Percentiles rank a stretch among this genome's conserved stretches.
Evolutionary conservation across 1,140 invertebrate genomes (phyloP).

Genomic region (Drosophila jambulina): DNA sequence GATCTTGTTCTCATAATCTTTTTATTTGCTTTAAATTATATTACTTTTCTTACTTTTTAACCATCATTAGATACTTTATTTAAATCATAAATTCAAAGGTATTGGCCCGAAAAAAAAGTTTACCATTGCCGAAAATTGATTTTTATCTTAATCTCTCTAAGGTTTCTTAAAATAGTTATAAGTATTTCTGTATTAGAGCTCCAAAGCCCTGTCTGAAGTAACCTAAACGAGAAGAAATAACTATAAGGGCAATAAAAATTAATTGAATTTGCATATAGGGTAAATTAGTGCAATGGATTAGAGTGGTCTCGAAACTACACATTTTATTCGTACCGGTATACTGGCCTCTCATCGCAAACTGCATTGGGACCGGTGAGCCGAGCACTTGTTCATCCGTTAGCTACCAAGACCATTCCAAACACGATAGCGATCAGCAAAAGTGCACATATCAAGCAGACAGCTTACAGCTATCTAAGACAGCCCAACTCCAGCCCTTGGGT

Average conservation of each 20-base stretch:
- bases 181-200: not conserved
- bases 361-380: constrained; percentile 58
- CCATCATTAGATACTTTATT: not conserved
- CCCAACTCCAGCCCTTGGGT: constrained; percentile 9
- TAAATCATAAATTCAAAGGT: not conserved
- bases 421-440: constrained; percentile 78
- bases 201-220: too few relatives aligned
- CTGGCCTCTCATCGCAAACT: constrained; percentile 31
- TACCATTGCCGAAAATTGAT: not conserved
- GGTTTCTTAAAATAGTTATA: not conserved
- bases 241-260: not conserved
- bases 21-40: too few relatives aligned
- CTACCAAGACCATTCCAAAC: constrained; percentile 85
- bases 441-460: constrained; percentile 67
- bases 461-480: constrained; percentile 27
- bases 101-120: not conserved
- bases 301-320: constrained; percentile 85
- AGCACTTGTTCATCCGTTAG: constrained; percentile 74
- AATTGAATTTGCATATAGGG: constrained; percentile 72
- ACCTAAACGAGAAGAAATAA: not conserved
- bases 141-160: not conserved
- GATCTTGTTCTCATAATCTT: not conserved
- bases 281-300: constrained; percentile 78
- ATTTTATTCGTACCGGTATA: constrained; percentile 18
- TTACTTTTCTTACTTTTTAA: too few relatives aligned